Percentiles rank a stretch among this genome's conserved stretches.
phyloP scores from a whole-genome alignment of 2,797 vertebrate genomes.

The Sebastes miniatus region DNA sequence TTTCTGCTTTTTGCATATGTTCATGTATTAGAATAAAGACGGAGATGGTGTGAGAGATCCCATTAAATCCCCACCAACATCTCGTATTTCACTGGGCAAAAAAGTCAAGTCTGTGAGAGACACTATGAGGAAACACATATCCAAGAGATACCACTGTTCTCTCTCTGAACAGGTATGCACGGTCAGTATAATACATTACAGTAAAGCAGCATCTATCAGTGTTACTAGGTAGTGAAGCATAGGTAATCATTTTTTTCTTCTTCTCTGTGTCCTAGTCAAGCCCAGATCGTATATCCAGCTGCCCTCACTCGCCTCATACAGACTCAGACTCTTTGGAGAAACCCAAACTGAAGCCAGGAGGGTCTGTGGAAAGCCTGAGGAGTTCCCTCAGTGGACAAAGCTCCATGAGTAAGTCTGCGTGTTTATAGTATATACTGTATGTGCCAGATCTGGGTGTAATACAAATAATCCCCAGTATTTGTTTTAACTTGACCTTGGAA shows the following conservation, averaged over 20 bases:
- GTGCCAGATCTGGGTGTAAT: conserved; percentile 1
- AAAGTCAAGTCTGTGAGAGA: conserved; percentile 98
- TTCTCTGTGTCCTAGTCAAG: conserved; percentile 76
- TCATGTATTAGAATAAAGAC: conserved; percentile 82
- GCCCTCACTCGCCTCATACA: conserved; percentile 83
- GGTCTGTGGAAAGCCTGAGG: conserved; percentile 95
- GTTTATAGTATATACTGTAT: not conserved
- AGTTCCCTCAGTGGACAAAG: conserved; percentile 98
- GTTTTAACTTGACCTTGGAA: conserved; percentile 33
- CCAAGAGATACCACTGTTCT: conserved; percentile 92
- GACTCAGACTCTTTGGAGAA: conserved; percentile 88
- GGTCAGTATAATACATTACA: not conserved
- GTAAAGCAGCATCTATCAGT: not conserved
- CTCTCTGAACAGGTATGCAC: conserved; percentile 89
- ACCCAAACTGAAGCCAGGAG: conserved; percentile 93
- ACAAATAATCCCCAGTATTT: conserved; percentile 15
- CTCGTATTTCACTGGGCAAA: conserved; percentile 94
- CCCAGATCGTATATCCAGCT: conserved; percentile 84
- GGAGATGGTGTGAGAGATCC: conserved; percentile 86
- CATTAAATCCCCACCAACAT: conserved; percentile 89
- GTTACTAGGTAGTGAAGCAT: not conserved
- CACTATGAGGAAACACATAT: conserved; percentile 97
- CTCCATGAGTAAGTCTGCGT: conserved; percentile 90
- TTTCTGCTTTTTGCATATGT: conserved; percentile 16
- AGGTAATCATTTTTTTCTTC: fast-evolving